Evolutionary conservation across 2,888 invertebrate genomes (phyloP).

Genomic region (Phalera bucephala): DNA sequence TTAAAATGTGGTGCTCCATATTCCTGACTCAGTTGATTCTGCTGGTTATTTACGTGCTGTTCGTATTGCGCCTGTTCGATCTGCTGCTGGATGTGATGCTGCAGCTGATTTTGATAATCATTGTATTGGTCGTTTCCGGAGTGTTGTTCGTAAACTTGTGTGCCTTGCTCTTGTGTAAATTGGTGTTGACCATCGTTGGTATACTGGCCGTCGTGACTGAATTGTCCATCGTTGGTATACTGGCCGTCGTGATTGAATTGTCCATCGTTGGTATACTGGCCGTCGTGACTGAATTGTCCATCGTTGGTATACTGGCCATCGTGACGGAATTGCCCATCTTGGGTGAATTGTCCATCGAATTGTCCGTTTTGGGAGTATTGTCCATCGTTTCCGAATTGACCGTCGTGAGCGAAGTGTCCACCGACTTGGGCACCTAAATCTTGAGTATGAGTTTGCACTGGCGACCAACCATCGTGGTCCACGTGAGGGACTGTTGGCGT

Average conservation of each 20-base stretch:
- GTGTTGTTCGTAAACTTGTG: conserved; percentile 69
- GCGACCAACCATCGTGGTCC: conserved; percentile 74
- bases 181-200: conserved; percentile 48
- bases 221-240: conserved; percentile 8
- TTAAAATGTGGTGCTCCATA: conserved; percentile 40
- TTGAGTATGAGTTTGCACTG: conserved; percentile 56
- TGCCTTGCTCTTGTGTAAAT: conserved; percentile 63
- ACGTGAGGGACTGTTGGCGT: conserved; percentile 42
- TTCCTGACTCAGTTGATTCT: conserved; percentile 42
- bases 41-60: conserved; percentile 45
- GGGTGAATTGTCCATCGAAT: conserved; percentile 13
- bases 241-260: conserved; percentile 3
- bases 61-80: conserved; percentile 61
- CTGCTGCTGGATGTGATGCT: conserved; percentile 70
- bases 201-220: conserved; percentile 13
- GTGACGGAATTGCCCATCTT: conserved; percentile 12
- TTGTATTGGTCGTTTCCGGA: conserved; percentile 55
- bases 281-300: conserved; percentile 4
- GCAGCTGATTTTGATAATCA: conserved; percentile 62
- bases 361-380: conserved; percentile 17
- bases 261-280: conserved; percentile 1
- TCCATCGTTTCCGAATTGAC: conserved; percentile 12
- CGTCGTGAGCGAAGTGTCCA: conserved; percentile 36
- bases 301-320: conserved; percentile 6
- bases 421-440: conserved; percentile 40